Evolutionary conservation across 2,113 vertebrate genomes (phyloP).

Genomic region (Nymphicus hollandicus): DNA sequence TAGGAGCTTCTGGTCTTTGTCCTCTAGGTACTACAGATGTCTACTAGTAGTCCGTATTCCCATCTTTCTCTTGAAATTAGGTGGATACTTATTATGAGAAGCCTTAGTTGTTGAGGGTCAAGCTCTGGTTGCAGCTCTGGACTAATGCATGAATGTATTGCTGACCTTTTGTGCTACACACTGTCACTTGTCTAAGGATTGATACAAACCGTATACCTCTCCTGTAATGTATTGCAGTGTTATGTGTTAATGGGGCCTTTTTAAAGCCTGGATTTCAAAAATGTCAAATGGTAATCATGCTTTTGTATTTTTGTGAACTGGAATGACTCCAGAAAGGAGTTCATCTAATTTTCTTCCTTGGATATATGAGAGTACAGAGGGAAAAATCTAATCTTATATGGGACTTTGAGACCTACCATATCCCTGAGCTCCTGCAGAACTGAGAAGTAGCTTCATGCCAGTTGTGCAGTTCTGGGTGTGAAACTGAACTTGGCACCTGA

Average conservation of each 20-base stretch:
- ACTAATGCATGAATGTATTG: neutral
- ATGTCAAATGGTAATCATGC: neutral
- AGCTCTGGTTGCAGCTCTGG: neutral
- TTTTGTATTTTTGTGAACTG: neutral
- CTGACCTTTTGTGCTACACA: neutral
- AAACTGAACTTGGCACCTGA: neutral
- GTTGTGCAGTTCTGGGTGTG: neutral
- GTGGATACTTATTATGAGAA: neutral
- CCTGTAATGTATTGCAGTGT: neutral
- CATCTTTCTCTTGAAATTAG: neutral
- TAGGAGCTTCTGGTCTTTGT: neutral
- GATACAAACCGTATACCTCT: neutral
- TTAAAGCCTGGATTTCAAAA: neutral
- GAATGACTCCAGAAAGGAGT: neutral
- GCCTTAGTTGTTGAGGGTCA: neutral
- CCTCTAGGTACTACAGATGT: neutral
- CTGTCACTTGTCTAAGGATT: neutral
- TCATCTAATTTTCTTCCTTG: neutral
- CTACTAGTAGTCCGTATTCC: neutral
- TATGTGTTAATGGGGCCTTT: neutral
- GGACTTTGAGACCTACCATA: neutral
- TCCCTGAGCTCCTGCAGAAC: neutral
- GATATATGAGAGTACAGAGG: neutral
- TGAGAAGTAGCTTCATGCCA: neutral
- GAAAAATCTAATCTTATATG: neutral